Base-by-base conservation (phyloP, 2,113 vertebrate genomes). In the Gasterosteus nipponicus region DNA sequence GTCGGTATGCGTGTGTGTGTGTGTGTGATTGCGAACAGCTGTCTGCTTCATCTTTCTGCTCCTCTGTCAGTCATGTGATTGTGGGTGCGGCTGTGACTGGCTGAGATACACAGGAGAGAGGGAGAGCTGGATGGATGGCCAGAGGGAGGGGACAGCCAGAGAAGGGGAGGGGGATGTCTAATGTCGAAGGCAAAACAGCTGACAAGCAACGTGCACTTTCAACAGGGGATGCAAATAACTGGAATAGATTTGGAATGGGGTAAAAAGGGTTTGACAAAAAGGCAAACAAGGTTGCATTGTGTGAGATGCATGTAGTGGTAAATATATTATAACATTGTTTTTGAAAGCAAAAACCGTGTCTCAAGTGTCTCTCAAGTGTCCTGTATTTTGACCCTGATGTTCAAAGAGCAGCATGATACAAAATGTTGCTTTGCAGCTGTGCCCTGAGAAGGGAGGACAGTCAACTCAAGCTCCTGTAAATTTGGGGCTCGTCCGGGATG, bases 21-120 rank as follows among this genome's bases (percentile, higher is more conserved):
- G 5, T 73, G 78, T 73, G 57, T 63, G 75, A n/a, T n/a, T n/a
- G 60, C 75, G 81, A 66, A n/a, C 18, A 65, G 60, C 81, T 85
- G 71, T 87, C 88, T 85, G 85, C 64, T 85, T 80, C 69, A 77
- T 90, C 86, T 94, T 94, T 89, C 92, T 94, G 93, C 89, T 92
- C 83, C 51, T 77, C 73, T 86, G 78, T 75, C 61, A 73, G 84
- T 91, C 94, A 94, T 75, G 83, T 94, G 93, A 93, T 46, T 22
- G 4, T 3, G 59, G 1, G 15, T 19, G 60, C 63, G 49, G 44
- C 65, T 58, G 35, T 73, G 81, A 94, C 92, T 94, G 93, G 94
- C 80, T 51, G 68, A 78, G 63, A 72, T 46, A 68, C 75, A 54
- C n/a, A 85, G 69, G 51, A 65, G 54, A 75, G 77, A 69, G 76